phyloP scores from a whole-genome alignment of 2,888 invertebrate species.

The Ditylenchus weischeri region DNA sequence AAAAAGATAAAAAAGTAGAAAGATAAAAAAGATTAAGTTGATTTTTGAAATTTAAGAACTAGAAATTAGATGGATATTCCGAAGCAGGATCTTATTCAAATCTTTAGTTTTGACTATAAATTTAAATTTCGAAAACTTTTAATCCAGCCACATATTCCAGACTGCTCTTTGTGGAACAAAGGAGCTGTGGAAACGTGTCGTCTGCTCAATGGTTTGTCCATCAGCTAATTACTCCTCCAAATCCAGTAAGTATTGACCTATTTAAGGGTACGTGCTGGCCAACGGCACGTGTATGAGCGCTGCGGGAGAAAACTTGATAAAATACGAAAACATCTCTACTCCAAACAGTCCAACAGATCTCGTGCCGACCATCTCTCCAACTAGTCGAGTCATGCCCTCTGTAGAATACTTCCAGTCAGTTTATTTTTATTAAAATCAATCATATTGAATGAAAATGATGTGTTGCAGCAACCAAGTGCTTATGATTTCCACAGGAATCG shows the following conservation, averaged over 20 bases:
- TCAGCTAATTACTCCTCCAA: too few relatives aligned
- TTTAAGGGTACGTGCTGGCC: conserved; percentile 42
- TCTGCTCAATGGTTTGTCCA: conserved; percentile 37
- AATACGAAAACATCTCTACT: conserved; percentile 21
- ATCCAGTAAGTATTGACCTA: too few relatives aligned
- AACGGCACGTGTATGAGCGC: conserved; percentile 51
- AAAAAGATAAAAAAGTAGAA: too few relatives aligned
- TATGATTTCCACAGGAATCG: conserved; percentile 42
- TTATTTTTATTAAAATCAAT: neutral
- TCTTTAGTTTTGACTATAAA: too few relatives aligned
- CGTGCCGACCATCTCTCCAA: conserved; percentile 7
- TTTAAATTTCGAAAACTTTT: too few relatives aligned
- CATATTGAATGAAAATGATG: too few relatives aligned
- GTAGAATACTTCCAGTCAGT: conserved; percentile 63
- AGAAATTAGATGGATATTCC: too few relatives aligned
- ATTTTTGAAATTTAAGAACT: too few relatives aligned
- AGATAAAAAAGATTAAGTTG: too few relatives aligned
- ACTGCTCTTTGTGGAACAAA: conserved; percentile 50
- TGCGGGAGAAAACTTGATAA: conserved; percentile 28
- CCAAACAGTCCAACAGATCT: conserved; percentile 6
- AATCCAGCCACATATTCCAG: conserved; percentile 31
- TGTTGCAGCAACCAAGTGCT: conserved; percentile 50
- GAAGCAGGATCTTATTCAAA: too few relatives aligned
- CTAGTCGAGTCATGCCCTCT: conserved; percentile 59
- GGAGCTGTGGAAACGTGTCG: conserved; percentile 41